These are phyloP conservation scores for Leptinotarsa tumamoca DNA, from an alignment of 2,888 invertebrate species.

Conservation along the genomic window DNA sequence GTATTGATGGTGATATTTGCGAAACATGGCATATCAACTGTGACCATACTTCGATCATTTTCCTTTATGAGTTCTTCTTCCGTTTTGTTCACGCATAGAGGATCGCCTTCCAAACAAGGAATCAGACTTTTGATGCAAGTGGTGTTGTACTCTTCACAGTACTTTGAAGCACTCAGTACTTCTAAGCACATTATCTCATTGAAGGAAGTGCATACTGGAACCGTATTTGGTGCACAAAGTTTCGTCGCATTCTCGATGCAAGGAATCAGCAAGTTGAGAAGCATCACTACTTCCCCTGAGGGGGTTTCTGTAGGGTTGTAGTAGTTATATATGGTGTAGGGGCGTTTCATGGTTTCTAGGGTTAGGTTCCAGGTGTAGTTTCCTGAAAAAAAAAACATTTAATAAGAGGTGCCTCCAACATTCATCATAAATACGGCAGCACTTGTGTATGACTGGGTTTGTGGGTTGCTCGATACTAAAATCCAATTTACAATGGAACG, in stretches of 20 bases:
- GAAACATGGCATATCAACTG: constrained; percentile 58
- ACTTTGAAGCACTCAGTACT: constrained; percentile 48
- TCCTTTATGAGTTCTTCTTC: constrained; percentile 40
- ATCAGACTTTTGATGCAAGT: constrained; percentile 53
- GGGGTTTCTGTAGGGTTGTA: constrained; percentile 57
- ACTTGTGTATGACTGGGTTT: no score
- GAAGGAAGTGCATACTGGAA: constrained; percentile 59
- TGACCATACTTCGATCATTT: constrained; percentile 44
- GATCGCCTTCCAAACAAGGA: constrained; percentile 53
- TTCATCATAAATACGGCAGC: no score
- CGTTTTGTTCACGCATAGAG: constrained; percentile 53
- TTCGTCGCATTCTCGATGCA: constrained; percentile 59
- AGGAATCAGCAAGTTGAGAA: constrained; percentile 56
- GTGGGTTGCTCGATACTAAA: no score
- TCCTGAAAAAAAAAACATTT: constrained; percentile 29
- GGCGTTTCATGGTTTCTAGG: constrained; percentile 54
- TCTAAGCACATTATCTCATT: constrained; percentile 61
- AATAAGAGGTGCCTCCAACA: background rate
- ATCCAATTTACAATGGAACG: no score
- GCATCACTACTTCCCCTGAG: constrained; percentile 58
- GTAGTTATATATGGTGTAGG: constrained; percentile 60
- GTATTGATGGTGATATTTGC: constrained; percentile 59
- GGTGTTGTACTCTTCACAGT: constrained; percentile 53
- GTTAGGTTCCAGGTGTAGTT: constrained; percentile 57
- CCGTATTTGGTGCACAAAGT: constrained; percentile 58